Percentiles rank a stretch among this genome's conserved stretches.
Evolutionary conservation across 1,140 invertebrate species (phyloP).

Genomic region (Procambarus virginalis): DNA sequence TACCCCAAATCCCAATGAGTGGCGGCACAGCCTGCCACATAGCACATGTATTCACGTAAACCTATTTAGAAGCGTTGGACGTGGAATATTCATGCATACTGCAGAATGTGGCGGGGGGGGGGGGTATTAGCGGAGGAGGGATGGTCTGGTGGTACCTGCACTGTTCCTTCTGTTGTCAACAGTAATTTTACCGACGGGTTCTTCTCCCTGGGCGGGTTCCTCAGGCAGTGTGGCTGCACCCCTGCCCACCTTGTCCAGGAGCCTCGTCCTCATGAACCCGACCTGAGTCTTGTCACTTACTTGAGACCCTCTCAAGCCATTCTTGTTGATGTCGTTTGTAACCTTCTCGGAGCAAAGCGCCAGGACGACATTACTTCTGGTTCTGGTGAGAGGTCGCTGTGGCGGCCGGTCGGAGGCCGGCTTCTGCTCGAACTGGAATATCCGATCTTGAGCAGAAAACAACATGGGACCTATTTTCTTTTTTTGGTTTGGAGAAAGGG

Average conservation of each 20-base stretch:
- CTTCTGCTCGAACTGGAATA: slow-evolving; percentile 56
- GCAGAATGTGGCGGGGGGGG: neutral
- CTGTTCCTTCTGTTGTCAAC: neutral
- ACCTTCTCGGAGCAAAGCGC: neutral
- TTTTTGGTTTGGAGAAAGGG: slow-evolving; percentile 53
- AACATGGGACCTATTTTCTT: slow-evolving; percentile 30
- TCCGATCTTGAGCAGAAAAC: slow-evolving; percentile 59
- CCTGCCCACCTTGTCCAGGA: slow-evolving; percentile 57
- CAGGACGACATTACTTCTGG: slow-evolving; percentile 40
- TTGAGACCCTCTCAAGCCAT: slow-evolving; percentile 26
- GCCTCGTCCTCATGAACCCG: slow-evolving; percentile 71
- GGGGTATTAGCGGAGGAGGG: neutral
- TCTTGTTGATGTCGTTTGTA: slow-evolving; percentile 20
- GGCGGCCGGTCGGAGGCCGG: neutral
- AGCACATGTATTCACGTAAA: neutral
- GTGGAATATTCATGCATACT: neutral
- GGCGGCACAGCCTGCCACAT: neutral
- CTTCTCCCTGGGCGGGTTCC: slow-evolving; percentile 15
- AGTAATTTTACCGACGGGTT: neutral
- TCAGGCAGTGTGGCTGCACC: slow-evolving; percentile 39
- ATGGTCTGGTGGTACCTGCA: neutral
- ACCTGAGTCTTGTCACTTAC: slow-evolving; percentile 70
- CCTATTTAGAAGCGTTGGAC: neutral
- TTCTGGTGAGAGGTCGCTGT: slow-evolving; percentile 27
- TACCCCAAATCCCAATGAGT: neutral